Conservation (phyloP, 2,888 invertebrate genomes). For the Sinelater perroti region DNA sequence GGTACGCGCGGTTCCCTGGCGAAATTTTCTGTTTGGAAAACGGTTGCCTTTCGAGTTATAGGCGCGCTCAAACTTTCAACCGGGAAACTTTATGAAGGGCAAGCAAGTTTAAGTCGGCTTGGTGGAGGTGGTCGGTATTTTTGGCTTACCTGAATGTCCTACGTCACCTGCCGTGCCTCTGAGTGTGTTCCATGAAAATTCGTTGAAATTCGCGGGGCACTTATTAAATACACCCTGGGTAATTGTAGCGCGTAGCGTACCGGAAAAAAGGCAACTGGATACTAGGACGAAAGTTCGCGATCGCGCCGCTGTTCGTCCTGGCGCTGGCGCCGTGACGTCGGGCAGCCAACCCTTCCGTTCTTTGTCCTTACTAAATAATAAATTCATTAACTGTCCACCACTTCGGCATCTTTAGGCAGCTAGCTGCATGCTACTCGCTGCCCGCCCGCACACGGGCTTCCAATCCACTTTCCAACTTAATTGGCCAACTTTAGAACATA, state of each 20-base stretch:
- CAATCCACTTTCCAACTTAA: too few relatives aligned
- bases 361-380: conserved; percentile 30
- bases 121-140: neutral
- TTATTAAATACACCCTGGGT: conserved; percentile 33
- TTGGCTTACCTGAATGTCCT: conserved; percentile 22
- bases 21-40: too few relatives aligned
- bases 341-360: conserved; percentile 31
- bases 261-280: conserved; percentile 36
- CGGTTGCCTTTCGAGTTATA: too few relatives aligned
- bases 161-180: conserved; percentile 27
- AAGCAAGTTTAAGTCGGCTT: too few relatives aligned
- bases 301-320: conserved; percentile 36
- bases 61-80: too few relatives aligned
- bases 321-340: conserved; percentile 41
- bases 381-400: too few relatives aligned
- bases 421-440: too few relatives aligned
- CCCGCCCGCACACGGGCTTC: too few relatives aligned
- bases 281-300: conserved; percentile 34
- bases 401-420: too few relatives aligned
- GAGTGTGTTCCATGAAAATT: conserved; percentile 30
- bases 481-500: too few relatives aligned
- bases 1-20: too few relatives aligned
- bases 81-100: too few relatives aligned
- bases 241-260: conserved; percentile 32
- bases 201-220: conserved; percentile 31